These are phyloP conservation scores for Himalopsyche anomala DNA, from an alignment of 2,888 invertebrate species.

Conservation along the genomic window DNA sequence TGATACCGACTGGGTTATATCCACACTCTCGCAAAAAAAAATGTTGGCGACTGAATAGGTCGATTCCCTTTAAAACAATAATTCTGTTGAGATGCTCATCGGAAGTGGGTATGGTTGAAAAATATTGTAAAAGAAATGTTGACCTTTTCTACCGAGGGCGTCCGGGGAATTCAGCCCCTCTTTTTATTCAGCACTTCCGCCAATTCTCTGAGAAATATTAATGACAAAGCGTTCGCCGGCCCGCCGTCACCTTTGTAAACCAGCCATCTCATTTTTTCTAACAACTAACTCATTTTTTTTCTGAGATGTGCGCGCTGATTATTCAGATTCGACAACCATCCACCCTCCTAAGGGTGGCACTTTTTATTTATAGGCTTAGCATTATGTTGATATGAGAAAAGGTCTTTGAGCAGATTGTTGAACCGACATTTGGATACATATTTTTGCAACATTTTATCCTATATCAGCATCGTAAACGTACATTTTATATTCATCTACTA, in stretches of 20 bases:
- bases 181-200: constrained; percentile 9
- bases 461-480: too few species aligned
- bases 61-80: too few species aligned
- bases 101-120: too few species aligned
- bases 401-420: background rate
- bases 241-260: background rate
- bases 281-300: background rate
- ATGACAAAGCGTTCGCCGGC: background rate
- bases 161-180: constrained; percentile 16
- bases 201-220: constrained; percentile 13
- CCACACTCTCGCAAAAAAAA: too few species aligned
- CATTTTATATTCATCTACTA: too few species aligned
- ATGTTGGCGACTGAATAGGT: too few species aligned
- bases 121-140: background rate
- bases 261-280: background rate
- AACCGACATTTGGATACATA: background rate
- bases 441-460: too few species aligned
- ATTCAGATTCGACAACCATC: constrained; percentile 16
- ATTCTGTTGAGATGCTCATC: too few species aligned
- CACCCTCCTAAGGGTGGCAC: background rate
- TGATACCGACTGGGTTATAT: too few species aligned
- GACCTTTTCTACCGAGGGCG: background rate
- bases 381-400: background rate
- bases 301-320: constrained; percentile 11
- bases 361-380: background rate